phyloP scores from a whole-genome alignment of 2,113 vertebrate genomes.

The Coptodon rendalli region DNA sequence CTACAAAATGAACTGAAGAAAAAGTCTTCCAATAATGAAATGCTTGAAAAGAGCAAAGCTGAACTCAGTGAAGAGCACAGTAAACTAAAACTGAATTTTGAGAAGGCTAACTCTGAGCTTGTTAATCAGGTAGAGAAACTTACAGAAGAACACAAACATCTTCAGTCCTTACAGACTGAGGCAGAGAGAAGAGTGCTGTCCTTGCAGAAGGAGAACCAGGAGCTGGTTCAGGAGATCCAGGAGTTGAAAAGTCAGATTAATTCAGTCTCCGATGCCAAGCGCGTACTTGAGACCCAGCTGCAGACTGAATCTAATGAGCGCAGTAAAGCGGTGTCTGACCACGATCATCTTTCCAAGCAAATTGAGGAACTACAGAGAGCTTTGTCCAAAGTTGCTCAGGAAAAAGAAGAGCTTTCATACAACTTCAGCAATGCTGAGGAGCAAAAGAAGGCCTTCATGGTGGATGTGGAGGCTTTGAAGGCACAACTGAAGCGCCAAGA shows the following conservation, averaged over 20 bases:
- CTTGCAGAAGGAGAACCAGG: constrained; percentile 61
- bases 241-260: constrained; percentile 67
- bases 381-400: constrained; percentile 57
- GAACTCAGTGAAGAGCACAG: constrained; percentile 67
- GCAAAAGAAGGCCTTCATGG: constrained; percentile 66
- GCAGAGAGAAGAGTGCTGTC: constrained; percentile 44
- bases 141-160: constrained; percentile 49
- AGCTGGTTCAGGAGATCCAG: constrained; percentile 43
- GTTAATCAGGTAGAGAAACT: constrained; percentile 63
- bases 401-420: constrained; percentile 69
- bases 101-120: constrained; percentile 51
- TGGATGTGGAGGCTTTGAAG: constrained; percentile 66
- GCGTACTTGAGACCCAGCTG: constrained; percentile 58
- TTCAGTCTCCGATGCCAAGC: constrained; percentile 64
- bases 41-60: constrained; percentile 61
- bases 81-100: constrained; percentile 62
- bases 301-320: constrained; percentile 63
- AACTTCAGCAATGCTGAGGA: constrained; percentile 68
- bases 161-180: constrained; percentile 49
- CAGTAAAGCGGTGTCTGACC: constrained; percentile 52
- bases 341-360: constrained; percentile 58
- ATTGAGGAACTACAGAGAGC: constrained; percentile 64
- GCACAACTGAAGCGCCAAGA: constrained; percentile 53
- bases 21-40: constrained; percentile 61
- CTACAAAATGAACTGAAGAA: constrained; percentile 68